Percentiles rank a stretch among this genome's conserved stretches.
Conservation (phyloP, 2,888 invertebrate genomes). For the Caenorhabditis sp. region DNA sequence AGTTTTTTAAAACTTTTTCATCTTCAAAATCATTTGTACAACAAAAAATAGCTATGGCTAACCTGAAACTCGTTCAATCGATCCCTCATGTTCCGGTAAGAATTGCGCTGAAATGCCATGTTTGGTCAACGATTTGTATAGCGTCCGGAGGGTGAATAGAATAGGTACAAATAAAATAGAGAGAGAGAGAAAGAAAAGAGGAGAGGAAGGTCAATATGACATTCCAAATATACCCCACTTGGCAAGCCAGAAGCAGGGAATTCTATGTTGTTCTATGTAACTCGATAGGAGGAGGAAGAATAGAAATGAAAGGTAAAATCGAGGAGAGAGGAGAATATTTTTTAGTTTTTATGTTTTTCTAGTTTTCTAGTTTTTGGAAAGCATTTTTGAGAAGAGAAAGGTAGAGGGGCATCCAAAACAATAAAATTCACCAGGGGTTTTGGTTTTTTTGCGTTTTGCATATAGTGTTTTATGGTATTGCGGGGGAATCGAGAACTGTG, state of each 20-base stretch:
- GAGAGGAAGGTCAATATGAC: slow-evolving; percentile 57
- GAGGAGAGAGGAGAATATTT: neutral
- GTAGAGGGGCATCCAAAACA: neutral
- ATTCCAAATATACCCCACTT: slow-evolving; percentile 29
- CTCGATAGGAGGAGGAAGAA: slow-evolving; percentile 43
- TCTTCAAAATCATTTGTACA: too few species aligned
- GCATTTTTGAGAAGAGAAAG: neutral
- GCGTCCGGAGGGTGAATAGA: slow-evolving; percentile 2
- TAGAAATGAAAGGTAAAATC: slow-evolving; percentile 20
- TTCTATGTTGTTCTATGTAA: slow-evolving; percentile 44
- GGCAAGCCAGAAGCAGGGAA: too few species aligned
- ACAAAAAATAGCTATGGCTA: too few species aligned
- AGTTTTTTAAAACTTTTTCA: slow-evolving; percentile 8
- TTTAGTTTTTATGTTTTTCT: neutral
- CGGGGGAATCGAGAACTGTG: neutral
- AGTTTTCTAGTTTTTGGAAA: neutral
- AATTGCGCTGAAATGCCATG: slow-evolving; percentile 60
- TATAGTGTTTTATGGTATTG: neutral
- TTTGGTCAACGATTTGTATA: slow-evolving; percentile 20
- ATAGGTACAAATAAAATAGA: too few species aligned
- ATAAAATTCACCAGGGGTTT: neutral
- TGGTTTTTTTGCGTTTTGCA: neutral
- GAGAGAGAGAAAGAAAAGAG: slow-evolving; percentile 2
- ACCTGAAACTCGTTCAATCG: slow-evolving; percentile 70
- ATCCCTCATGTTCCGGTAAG: slow-evolving; percentile 65